Evolutionary conservation across 2,888 invertebrate genomes (phyloP), one percentile per base, ranked within the genome.

Genomic region (Serrognathus titanus): DNA sequence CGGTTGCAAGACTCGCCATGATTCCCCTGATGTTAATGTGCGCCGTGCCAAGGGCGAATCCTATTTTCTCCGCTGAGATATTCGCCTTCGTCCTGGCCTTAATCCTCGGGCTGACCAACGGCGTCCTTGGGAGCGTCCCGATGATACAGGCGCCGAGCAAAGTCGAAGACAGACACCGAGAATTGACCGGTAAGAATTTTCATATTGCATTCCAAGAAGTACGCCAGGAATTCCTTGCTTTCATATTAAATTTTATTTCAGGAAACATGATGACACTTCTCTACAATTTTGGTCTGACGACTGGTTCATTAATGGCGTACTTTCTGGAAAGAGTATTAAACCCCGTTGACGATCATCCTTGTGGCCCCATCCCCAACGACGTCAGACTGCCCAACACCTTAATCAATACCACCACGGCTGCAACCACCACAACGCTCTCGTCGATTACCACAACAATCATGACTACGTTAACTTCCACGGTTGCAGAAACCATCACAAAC

Each of bases 221-320:
- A 12, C 39, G 39, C 39, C 12, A 3, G 7, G 13, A 8, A 40
- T 11, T 40, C 40, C 7, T 13, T 8, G 11, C 13, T 40, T 12
- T 35, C 31, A 24, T 48, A 31, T 24, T 31, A 11, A 10, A 11
- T 48, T n/a, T 11, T 24, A 31, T 77, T 75, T 40, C 79, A 90
- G 92, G 92, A 48, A 95, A 95, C 73, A 91, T 95, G 77, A 95
- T 95, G 94, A 95, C 94, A 0, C 75, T 95, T 2, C 91, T 93
- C 0, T 95, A 95, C 78, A 94, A 91, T 75, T 85, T 92, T 39
- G 95, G 94, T 0, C 80, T 95, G 49, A 88, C 93, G 0, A 84
- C 88, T 0, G 95, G 95, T 1, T 90, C 94, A 0, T 77, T 92
- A 12, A 85, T 92, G 51, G 93, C 94, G 1, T 95, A 94, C 70